Percentiles rank a stretch among this genome's conserved stretches.
Evolutionary conservation across 2,797 vertebrate species (phyloP).

Genomic region (Peromyscus eremicus): DNA sequence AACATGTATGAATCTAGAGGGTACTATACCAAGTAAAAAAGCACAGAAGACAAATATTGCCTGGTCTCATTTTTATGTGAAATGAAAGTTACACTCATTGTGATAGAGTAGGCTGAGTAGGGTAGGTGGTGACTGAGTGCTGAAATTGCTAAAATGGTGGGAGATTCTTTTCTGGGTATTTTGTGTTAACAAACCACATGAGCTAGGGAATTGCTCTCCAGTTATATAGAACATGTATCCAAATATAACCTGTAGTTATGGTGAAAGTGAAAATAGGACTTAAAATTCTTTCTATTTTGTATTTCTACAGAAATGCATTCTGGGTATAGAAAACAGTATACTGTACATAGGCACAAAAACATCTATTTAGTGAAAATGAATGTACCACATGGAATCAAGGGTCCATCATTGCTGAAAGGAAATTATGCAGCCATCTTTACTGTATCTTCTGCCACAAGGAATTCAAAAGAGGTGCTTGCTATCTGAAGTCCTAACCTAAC

Average conservation of each 20-base stretch:
- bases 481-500: neutral
- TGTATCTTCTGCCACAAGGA: neutral
- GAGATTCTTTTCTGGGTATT: neutral
- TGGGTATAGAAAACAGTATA: neutral
- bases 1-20: neutral
- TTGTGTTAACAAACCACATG: neutral
- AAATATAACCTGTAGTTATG: neutral
- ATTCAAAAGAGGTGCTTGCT: slow-evolving; percentile 21
- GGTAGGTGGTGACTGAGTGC: neutral
- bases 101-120: neutral
- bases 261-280: slow-evolving; percentile 18
- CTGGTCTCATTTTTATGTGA: neutral
- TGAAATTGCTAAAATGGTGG: neutral
- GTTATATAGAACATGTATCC: neutral
- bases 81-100: neutral
- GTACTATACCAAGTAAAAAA: neutral
- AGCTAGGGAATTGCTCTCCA: neutral
- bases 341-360: neutral
- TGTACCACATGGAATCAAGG: neutral
- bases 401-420: neutral
- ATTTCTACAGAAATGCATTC: slow-evolving; percentile 10
- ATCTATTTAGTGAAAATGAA: slow-evolving; percentile 25
- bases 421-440: neutral
- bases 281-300: slow-evolving; percentile 22
- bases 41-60: neutral